Evolutionary conservation across 2,888 invertebrate species (phyloP), one percentile per base, ranked within the genome.

Genomic region (Caenorhabditis panamensis): DNA sequence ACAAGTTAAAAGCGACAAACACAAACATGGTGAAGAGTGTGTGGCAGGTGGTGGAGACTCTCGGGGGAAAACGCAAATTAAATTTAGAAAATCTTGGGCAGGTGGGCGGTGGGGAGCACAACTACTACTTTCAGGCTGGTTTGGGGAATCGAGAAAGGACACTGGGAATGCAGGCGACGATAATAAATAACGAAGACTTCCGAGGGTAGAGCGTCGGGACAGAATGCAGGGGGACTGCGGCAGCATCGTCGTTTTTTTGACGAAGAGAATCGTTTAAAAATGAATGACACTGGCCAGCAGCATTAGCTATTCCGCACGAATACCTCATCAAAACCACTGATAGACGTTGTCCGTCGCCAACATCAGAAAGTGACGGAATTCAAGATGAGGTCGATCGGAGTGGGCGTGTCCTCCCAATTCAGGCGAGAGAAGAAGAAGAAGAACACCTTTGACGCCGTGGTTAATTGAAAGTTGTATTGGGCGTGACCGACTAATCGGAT

Each of bases 1-100:
- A 63, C 72, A 72, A 72, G 72, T 72, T 72, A 63, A 56, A 62
- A 71, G 53, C 54, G 71, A 62, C 61, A 71, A 71, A 41, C 41
- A 53, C 69, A 61, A 59, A 61, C 69, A 69, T 41, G 61, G 53
- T 13, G 44, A 41, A 47, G 37, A 36, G 37, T 53, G n/a, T n/a
- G 36, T 41, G 18, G 41, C 26, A 53, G 59, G 26, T 26, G 49
- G 51, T 49, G 36, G 22, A 41, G 37, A 41, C 11, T 5, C n/a
- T n/a, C n/a, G n/a, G 24, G 18, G 31, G 31, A 22, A 51, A 54
- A 20, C 31, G 49, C 54, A 72, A 72, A 71, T 71, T 71, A 62
- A 71, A 71, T 71, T 71, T 62, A 71, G 71, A 71, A 62, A 41
- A 61, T 1, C n/a, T 47, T 44, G 18, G 13, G 69, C 59, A 69